Conservation (phyloP, 2,888 invertebrate genomes). For the Villa cingulata region DNA sequence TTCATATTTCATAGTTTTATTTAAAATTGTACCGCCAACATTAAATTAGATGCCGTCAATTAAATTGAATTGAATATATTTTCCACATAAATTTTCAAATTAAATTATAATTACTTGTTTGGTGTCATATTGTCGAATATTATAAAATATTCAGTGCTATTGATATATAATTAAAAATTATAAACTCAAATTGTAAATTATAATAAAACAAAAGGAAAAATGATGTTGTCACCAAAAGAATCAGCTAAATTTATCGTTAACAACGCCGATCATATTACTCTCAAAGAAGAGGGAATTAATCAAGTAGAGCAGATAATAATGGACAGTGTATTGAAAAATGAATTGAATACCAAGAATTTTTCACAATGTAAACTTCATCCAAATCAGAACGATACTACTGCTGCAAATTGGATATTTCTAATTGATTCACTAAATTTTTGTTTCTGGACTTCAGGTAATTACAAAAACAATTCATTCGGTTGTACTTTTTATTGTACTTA, state of each 20-base stretch:
- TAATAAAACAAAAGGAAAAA: not conserved
- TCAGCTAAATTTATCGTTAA: conserved; percentile 61
- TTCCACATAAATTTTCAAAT: too few species aligned
- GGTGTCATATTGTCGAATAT: too few species aligned
- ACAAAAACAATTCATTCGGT: not conserved
- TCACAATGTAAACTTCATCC: conserved; percentile 63
- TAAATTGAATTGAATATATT: too few species aligned
- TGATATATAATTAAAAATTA: too few species aligned
- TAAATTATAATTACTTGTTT: too few species aligned
- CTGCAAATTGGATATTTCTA: conserved; percentile 82
- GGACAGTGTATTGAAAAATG: conserved; percentile 43
- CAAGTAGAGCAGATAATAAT: conserved; percentile 51
- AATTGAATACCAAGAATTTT: conserved; percentile 50
- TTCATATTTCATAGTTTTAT: too few species aligned
- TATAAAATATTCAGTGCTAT: too few species aligned
- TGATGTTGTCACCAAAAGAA: conserved; percentile 42
- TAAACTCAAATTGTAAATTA: too few species aligned
- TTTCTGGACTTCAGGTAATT: conserved; percentile 63
- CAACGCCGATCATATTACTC: conserved; percentile 53
- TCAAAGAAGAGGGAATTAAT: conserved; percentile 50
- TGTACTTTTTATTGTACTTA: not conserved
- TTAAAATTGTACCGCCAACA: too few species aligned
- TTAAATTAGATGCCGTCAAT: too few species aligned
- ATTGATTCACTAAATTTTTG: conserved; percentile 91
- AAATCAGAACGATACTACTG: conserved; percentile 46